Percentiles rank a stretch among this genome's conserved stretches.
phyloP scores from a whole-genome alignment of 1,140 invertebrate species.

The Bombus superbus region DNA sequence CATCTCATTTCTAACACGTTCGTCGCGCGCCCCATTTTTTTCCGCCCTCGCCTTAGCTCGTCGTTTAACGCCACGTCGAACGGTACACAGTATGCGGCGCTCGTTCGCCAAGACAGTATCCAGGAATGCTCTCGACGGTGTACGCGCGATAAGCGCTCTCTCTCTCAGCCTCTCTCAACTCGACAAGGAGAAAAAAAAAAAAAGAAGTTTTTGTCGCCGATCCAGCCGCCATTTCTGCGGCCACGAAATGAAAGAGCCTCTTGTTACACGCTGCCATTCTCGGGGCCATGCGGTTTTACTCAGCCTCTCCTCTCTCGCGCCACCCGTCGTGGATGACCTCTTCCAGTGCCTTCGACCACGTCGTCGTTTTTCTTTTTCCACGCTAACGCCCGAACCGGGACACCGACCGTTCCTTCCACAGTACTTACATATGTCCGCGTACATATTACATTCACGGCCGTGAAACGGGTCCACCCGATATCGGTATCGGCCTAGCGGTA shows the following conservation, averaged over 20 bases:
- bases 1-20: slow-evolving; percentile 7
- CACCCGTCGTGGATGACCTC: neutral
- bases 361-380: neutral
- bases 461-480: slow-evolving; percentile 31
- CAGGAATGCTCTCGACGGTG: slow-evolving; percentile 7
- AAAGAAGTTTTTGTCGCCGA: slow-evolving; percentile 50
- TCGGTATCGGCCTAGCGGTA: slow-evolving; percentile 47
- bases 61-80: neutral
- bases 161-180: slow-evolving; percentile 32
- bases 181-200: slow-evolving; percentile 1
- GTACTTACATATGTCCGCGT: neutral
- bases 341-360: neutral
- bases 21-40: neutral
- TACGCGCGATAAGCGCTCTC: slow-evolving; percentile 22
- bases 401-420: neutral
- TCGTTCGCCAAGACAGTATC: neutral
- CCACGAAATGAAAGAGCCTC: slow-evolving; percentile 75
- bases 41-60: neutral
- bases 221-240: slow-evolving; percentile 16
- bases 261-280: slow-evolving; percentile 68
- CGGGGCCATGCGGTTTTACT: slow-evolving; percentile 49
- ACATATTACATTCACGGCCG: neutral
- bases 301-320: neutral
- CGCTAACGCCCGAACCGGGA: neutral
- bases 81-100: neutral